Percentiles rank a stretch among this genome's conserved stretches.
Conservation (phyloP, 1,140 invertebrate species). For the Archivesica marissinica region DNA sequence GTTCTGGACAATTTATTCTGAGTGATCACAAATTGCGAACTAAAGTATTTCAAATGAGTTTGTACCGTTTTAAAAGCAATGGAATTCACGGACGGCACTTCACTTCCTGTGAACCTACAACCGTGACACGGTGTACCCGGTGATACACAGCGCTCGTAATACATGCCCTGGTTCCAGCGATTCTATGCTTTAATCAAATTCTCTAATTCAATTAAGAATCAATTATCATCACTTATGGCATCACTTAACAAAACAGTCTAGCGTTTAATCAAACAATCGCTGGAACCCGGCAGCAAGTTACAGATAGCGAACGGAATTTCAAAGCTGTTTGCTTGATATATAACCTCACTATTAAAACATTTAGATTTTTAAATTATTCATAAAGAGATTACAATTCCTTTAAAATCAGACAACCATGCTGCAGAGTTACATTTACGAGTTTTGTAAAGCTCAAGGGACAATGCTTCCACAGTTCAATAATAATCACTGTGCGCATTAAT, state of each 20-base stretch:
- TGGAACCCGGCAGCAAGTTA: constrained; percentile 2
- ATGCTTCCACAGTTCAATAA: not conserved
- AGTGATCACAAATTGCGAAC: constrained; percentile 12
- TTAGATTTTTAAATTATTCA: constrained; percentile 10
- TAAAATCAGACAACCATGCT: not conserved
- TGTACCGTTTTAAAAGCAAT: constrained; percentile 13
- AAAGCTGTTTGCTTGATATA: constrained; percentile 4
- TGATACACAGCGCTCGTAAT: not conserved
- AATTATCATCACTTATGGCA: constrained; percentile 57
- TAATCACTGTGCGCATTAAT: constrained; percentile 46
- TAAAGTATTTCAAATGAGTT: constrained; percentile 42
- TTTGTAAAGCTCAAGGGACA: constrained; percentile 8
- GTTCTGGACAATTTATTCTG: not conserved
- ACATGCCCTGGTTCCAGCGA: not conserved
- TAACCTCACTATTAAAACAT: not conserved
- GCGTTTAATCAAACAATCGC: constrained; percentile 24
- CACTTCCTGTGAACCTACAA: constrained; percentile 26
- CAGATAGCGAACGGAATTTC: not conserved
- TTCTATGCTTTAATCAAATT: constrained; percentile 28
- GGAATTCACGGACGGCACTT: not conserved
- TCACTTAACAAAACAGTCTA: constrained; percentile 52
- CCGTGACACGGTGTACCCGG: constrained; percentile 40
- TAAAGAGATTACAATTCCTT: constrained; percentile 25
- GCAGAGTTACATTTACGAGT: not conserved
- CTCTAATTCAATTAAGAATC: constrained; percentile 60